phyloP scores from a whole-genome alignment of 1,140 invertebrate species.

The Aphidius gifuensis region DNA sequence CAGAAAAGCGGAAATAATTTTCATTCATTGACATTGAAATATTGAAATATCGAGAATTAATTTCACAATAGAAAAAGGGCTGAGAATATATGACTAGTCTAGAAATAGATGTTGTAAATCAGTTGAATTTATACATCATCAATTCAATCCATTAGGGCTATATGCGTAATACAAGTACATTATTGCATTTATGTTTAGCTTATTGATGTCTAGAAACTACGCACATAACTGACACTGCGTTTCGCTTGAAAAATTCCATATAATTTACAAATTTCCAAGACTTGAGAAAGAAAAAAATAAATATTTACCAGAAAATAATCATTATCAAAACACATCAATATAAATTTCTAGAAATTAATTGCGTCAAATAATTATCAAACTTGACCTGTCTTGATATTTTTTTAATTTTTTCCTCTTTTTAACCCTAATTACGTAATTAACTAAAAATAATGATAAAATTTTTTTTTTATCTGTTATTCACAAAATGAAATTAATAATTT shows the following conservation, averaged over 20 bases:
- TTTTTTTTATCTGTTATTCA: too few species aligned
- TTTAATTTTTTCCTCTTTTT: too few species aligned
- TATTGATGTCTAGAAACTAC: conserved; percentile 25
- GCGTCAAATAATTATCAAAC: too few species aligned
- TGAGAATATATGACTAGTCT: conserved; percentile 25
- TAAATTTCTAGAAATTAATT: too few species aligned
- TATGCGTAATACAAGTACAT: conserved; percentile 28
- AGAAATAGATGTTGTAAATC: conserved; percentile 38
- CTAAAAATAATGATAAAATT: too few species aligned
- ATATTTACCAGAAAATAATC: neutral
- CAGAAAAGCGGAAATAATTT: too few species aligned
- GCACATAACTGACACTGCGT: conserved; percentile 10
- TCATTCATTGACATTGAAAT: neutral
- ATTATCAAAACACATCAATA: neutral
- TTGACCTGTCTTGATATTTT: too few species aligned
- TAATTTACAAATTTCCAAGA: conserved; percentile 23
- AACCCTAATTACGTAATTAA: too few species aligned
- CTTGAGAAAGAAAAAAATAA: conserved; percentile 20
- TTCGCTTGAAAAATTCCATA: neutral
- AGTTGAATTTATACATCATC: conserved; percentile 43
- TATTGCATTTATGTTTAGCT: conserved; percentile 41
- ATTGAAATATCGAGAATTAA: conserved; percentile 22
- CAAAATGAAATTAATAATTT: too few species aligned
- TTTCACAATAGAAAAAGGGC: conserved; percentile 23
- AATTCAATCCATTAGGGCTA: conserved; percentile 49